A percentile compares a stretch with the other conserved stretches of the same genome.
Evolutionary conservation across 2,797 vertebrate species (phyloP).

Genomic region (Tangara arthus): DNA sequence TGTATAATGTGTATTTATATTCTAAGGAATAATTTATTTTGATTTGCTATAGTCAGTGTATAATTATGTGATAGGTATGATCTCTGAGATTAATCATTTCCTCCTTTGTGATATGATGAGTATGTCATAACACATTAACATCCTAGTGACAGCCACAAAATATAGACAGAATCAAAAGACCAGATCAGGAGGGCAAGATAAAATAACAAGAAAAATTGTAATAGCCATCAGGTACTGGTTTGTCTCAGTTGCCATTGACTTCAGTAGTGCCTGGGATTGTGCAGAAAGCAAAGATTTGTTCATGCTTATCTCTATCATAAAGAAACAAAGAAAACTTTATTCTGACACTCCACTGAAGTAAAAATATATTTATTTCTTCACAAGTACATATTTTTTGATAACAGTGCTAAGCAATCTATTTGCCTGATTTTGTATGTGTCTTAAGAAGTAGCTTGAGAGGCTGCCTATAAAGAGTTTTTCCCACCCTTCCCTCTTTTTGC

Average conservation of each 20-base stretch:
- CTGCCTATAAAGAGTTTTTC: neutral
- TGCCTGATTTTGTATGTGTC: neutral
- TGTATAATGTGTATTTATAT: neutral
- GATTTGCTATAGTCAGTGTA: neutral
- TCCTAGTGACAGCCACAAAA: conserved; percentile 22
- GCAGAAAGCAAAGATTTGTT: neutral
- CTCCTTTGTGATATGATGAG: neutral
- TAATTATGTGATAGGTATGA: neutral
- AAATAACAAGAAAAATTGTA: neutral
- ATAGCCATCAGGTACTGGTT: neutral
- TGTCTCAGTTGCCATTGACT: neutral
- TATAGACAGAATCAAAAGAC: conserved; percentile 11
- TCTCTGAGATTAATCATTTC: neutral
- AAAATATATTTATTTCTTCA: neutral
- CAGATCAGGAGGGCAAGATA: neutral
- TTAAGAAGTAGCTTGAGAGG: neutral
- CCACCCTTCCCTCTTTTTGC: neutral
- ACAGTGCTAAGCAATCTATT: neutral
- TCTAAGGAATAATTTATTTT: conserved; percentile 22
- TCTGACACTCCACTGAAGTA: neutral
- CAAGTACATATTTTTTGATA: neutral
- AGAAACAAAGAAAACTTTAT: neutral
- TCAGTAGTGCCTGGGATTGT: neutral
- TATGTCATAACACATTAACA: conserved; percentile 1
- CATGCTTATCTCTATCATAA: neutral